phyloP scores from a whole-genome alignment of 1,140 invertebrate species.

The Muscidifurax raptorellus region DNA sequence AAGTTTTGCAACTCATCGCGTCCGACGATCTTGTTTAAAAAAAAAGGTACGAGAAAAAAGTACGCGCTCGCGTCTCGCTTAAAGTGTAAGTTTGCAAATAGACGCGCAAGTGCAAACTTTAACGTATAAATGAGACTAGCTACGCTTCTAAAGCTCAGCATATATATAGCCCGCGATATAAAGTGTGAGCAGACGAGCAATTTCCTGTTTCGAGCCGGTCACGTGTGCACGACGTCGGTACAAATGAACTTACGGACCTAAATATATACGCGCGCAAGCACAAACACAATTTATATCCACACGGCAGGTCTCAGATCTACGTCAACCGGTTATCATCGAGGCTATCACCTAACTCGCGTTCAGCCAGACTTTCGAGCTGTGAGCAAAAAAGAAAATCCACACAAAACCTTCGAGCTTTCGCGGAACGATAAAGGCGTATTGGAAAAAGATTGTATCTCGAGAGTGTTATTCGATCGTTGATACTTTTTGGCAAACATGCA shows the following conservation, averaged over 20 bases:
- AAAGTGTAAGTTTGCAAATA: too few relatives aligned
- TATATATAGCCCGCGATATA: not conserved
- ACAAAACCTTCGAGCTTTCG: too few relatives aligned
- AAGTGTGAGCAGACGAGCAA: conserved; percentile 30
- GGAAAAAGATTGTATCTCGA: too few relatives aligned
- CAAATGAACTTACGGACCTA: too few relatives aligned
- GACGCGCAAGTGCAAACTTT: not conserved
- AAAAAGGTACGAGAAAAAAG: not conserved
- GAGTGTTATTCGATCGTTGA: too few relatives aligned
- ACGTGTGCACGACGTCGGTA: not conserved
- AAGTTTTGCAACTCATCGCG: not conserved
- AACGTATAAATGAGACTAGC: conserved; percentile 2
- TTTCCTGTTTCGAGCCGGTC: conserved; percentile 28
- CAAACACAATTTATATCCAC: not conserved
- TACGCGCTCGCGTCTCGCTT: too few relatives aligned
- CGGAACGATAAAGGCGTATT: too few relatives aligned
- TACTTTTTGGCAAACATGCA: too few relatives aligned
- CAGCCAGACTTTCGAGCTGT: too few relatives aligned
- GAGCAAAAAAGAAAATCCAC: too few relatives aligned
- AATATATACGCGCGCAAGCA: too few relatives aligned
- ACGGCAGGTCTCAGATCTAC: not conserved
- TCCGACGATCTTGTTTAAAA: not conserved
- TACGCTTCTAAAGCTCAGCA: not conserved
- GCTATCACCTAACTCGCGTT: conserved; percentile 23
- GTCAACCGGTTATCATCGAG: conserved; percentile 17